These are phyloP conservation scores for Xestia c-nigrum DNA, from an alignment of 2,888 invertebrate genomes.

Conservation along the genomic window DNA sequence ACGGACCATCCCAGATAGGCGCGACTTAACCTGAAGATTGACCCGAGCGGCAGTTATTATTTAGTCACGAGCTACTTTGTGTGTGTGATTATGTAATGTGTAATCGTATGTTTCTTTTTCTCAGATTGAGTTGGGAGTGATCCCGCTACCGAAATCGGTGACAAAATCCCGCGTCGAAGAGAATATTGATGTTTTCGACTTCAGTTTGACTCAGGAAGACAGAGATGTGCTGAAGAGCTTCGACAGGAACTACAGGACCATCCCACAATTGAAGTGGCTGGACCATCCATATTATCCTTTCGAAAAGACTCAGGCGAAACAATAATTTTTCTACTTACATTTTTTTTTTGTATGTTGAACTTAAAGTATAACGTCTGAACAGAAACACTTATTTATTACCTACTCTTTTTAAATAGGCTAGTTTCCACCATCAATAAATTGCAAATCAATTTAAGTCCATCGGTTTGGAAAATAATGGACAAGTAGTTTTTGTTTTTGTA, in stretches of 20 bases:
- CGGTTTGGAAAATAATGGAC: no score
- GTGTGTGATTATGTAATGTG: background rate
- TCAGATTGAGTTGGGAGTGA: slow-evolving; percentile 79
- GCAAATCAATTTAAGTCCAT: no score
- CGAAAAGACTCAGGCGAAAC: slow-evolving; percentile 64
- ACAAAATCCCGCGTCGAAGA: slow-evolving; percentile 77
- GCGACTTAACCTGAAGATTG: no score
- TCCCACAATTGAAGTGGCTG: slow-evolving; percentile 74
- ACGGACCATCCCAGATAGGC: no score
- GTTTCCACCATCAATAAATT: no score
- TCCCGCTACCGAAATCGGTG: slow-evolving; percentile 82
- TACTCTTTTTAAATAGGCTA: no score
- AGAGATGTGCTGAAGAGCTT: slow-evolving; percentile 60
- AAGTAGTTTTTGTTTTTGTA: no score
- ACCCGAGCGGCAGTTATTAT: no score
- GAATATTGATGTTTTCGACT: slow-evolving; percentile 80
- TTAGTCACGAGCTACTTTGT: no score
- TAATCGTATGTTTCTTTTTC: slow-evolving; percentile 3
- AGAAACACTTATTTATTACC: background rate
- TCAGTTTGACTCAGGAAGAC: slow-evolving; percentile 71
- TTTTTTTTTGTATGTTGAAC: background rate
- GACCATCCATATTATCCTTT: slow-evolving; percentile 80
- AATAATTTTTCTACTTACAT: background rate
- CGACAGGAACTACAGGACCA: slow-evolving; percentile 75
- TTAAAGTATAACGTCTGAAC: background rate